Conservation (phyloP, 2,888 invertebrate species). For the Salpingus planirostris region DNA sequence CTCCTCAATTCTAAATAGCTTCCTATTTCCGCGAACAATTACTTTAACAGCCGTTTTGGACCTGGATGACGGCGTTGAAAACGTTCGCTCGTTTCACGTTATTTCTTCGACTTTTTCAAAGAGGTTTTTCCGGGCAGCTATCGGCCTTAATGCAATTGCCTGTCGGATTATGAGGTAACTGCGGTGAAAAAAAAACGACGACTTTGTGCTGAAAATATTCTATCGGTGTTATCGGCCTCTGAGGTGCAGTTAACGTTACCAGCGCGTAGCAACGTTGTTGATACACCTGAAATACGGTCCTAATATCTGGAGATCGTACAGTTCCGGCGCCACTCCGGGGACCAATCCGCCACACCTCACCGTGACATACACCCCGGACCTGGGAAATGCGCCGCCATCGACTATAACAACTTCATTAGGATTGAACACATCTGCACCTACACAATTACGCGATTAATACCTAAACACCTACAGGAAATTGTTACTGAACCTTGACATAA, state of each 20-base stretch:
- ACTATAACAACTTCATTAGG: no score
- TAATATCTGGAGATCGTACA: conserved; percentile 30
- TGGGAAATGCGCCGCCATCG: no score
- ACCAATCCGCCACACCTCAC: conserved; percentile 24
- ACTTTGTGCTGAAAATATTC: conserved; percentile 30
- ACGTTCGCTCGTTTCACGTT: no score
- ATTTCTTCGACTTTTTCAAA: neutral
- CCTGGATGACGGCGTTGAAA: no score
- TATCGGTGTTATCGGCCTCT: conserved; percentile 36
- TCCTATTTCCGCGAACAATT: conserved; percentile 13
- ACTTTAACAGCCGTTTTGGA: conserved; percentile 9
- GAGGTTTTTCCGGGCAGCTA: neutral
- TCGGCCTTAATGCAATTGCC: conserved; percentile 8
- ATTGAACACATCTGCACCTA: no score
- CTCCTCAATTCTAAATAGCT: conserved; percentile 20
- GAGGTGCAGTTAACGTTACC: conserved; percentile 31
- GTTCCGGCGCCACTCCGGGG: conserved; percentile 19
- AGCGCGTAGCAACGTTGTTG: conserved; percentile 25
- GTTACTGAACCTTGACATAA: no score
- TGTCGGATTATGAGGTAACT: conserved; percentile 14
- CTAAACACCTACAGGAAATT: no score
- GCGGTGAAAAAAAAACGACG: conserved; percentile 14
- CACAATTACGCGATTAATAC: no score
- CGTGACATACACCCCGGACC: conserved; percentile 21
- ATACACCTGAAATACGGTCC: conserved; percentile 36